Conservation (phyloP, 2,797 vertebrate genomes). For the Phoebastria nigripes region DNA sequence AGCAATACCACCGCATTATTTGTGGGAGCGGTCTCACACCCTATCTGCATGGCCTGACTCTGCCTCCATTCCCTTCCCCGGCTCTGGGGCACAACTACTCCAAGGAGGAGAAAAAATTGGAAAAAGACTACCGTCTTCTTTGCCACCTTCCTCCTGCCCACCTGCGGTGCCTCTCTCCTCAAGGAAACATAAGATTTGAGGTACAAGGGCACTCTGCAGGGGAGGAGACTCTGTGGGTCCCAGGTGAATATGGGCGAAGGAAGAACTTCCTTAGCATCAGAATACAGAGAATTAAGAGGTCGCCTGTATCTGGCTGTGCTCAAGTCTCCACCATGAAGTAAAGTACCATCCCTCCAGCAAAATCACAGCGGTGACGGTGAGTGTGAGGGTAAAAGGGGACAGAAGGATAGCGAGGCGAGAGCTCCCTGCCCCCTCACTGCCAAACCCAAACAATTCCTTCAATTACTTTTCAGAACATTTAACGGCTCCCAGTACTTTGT, state of each 20-base stretch:
- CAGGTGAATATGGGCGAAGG: background rate
- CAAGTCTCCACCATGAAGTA: background rate
- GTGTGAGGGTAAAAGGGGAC: background rate
- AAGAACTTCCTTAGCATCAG: background rate
- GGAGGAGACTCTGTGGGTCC: background rate
- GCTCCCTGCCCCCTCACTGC: background rate
- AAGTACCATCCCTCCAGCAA: background rate
- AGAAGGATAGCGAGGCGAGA: background rate
- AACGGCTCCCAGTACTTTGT: background rate
- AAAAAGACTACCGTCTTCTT: background rate
- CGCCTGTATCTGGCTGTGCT: background rate
- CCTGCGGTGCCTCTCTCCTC: background rate
- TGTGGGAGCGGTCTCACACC: background rate
- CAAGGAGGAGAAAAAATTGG: background rate
- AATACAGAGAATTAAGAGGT: background rate
- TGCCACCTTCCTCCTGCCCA: background rate
- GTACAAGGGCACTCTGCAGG: background rate
- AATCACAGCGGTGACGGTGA: background rate
- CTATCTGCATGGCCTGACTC: background rate
- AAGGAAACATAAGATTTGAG: background rate
- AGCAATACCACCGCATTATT: background rate
- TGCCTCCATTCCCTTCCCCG: background rate
- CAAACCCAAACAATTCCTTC: background rate
- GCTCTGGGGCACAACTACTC: background rate
- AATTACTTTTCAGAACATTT: background rate